These are phyloP conservation scores for Dioctria linearis DNA, from an alignment of 2,888 invertebrate genomes.

Conservation along the genomic window DNA sequence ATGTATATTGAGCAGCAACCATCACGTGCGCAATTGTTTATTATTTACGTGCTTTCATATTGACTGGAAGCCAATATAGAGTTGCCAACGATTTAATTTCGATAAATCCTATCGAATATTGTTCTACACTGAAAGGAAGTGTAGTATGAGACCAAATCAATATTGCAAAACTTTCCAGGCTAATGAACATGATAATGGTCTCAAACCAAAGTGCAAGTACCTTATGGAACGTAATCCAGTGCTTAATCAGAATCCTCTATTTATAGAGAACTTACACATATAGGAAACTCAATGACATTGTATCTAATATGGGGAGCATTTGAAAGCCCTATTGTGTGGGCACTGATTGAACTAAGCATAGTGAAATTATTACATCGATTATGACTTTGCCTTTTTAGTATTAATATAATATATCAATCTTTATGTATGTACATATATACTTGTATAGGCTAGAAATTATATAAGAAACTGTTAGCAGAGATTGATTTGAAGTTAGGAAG, in stretches of 20 bases:
- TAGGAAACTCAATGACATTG: constrained; percentile 23
- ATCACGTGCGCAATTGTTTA: constrained; percentile 11
- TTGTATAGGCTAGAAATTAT: too few relatives aligned
- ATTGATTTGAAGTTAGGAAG: too few relatives aligned
- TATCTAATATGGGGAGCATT: constrained; percentile 27
- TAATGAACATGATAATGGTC: constrained; percentile 52
- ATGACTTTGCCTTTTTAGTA: not conserved
- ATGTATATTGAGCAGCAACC: not conserved
- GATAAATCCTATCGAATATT: constrained; percentile 46
- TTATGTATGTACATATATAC: too few relatives aligned
- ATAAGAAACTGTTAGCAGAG: too few relatives aligned
- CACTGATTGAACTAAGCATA: constrained; percentile 46
- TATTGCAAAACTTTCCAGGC: constrained; percentile 50
- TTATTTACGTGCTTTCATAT: constrained; percentile 26
- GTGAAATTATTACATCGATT: constrained; percentile 49
- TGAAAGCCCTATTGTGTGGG: constrained; percentile 41
- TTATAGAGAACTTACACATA: constrained; percentile 40
- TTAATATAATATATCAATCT: too few relatives aligned
- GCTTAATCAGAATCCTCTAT: constrained; percentile 48
- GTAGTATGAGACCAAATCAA: constrained; percentile 43
- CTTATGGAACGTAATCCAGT: constrained; percentile 50
- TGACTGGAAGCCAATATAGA: constrained; percentile 27
- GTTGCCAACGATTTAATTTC: constrained; percentile 50
- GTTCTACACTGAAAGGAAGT: constrained; percentile 22
- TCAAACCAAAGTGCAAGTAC: constrained; percentile 44